phyloP scores from a whole-genome alignment of 2,888 invertebrate genomes.

The Drosophila mercatorum region DNA sequence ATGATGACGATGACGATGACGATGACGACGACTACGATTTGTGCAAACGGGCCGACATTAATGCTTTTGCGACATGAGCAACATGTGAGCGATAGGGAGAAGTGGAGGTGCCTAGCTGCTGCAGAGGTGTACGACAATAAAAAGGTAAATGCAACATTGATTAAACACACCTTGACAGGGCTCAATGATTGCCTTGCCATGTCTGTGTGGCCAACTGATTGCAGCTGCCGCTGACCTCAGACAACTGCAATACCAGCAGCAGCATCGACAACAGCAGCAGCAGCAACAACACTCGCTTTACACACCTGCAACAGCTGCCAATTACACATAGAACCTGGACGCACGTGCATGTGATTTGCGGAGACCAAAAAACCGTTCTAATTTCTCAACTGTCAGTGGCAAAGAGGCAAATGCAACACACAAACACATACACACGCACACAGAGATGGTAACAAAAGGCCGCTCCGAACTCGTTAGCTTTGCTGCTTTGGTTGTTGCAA shows the following conservation, averaged over 20 bases:
- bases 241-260: constrained; percentile 40
- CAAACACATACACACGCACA: neutral
- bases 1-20: constrained; percentile 9
- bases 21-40: constrained; percentile 42
- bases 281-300: constrained; percentile 26
- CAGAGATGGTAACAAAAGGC: constrained; percentile 26
- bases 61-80: constrained; percentile 43
- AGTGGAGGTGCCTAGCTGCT: neutral
- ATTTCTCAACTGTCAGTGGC: constrained; percentile 78
- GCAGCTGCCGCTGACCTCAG: constrained; percentile 58
- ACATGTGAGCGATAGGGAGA: constrained; percentile 29
- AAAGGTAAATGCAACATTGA: constrained; percentile 51
- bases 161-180: constrained; percentile 46
- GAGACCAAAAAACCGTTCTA: constrained; percentile 75
- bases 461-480: constrained; percentile 67
- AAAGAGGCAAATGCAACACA: constrained; percentile 56
- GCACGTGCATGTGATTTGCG: constrained; percentile 77
- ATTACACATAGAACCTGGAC: constrained; percentile 44
- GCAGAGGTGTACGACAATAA: neutral
- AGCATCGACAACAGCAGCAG: constrained; percentile 20
- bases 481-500: constrained; percentile 63
- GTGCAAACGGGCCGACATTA: constrained; percentile 61
- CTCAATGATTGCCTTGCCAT: constrained; percentile 37
- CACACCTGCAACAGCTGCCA: constrained; percentile 65
- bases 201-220: constrained; percentile 45